Conservation (phyloP, 1,140 invertebrate genomes). For the Cotesia typhae region DNA sequence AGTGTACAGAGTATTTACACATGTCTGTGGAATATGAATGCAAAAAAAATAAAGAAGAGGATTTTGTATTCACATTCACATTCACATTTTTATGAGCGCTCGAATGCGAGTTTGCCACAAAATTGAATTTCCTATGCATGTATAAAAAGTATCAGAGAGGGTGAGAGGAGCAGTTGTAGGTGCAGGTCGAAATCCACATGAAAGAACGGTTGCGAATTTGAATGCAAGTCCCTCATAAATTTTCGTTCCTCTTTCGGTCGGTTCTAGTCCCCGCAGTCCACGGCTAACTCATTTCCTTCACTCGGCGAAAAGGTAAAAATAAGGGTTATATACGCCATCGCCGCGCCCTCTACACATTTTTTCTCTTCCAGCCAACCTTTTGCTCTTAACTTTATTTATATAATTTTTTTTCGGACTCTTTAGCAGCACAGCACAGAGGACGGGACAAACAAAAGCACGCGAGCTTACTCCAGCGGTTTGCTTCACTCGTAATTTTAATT, state of each 20-base stretch:
- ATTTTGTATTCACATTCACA: not conserved
- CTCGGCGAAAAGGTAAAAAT: slow-evolving; percentile 32
- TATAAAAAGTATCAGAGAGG: slow-evolving; percentile 18
- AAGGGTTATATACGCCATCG: slow-evolving; percentile 8
- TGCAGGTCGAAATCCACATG: slow-evolving; percentile 34
- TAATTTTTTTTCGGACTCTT: slow-evolving; percentile 1
- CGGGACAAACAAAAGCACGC: slow-evolving; percentile 18
- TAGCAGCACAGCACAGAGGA: slow-evolving; percentile 1
- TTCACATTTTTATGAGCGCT: slow-evolving; percentile 18
- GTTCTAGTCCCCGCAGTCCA: slow-evolving; percentile 15
- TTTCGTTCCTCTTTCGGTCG: slow-evolving; percentile 22
- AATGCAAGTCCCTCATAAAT: slow-evolving; percentile 37
- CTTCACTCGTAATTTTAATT: slow-evolving; percentile 36
- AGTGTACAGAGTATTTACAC: too few species aligned
- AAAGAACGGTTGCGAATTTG: slow-evolving; percentile 32
- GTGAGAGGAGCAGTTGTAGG: too few species aligned
- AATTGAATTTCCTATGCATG: slow-evolving; percentile 31
- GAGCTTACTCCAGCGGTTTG: not conserved
- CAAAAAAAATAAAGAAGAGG: not conserved
- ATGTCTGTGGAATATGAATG: too few species aligned
- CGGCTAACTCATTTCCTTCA: slow-evolving; percentile 34
- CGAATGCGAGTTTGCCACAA: not conserved
- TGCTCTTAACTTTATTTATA: not conserved
- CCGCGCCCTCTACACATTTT: slow-evolving; percentile 2
- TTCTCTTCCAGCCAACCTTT: slow-evolving; percentile 1